Conservation (phyloP, 2,888 invertebrate species). For the Sarcophaga carnaria region DNA sequence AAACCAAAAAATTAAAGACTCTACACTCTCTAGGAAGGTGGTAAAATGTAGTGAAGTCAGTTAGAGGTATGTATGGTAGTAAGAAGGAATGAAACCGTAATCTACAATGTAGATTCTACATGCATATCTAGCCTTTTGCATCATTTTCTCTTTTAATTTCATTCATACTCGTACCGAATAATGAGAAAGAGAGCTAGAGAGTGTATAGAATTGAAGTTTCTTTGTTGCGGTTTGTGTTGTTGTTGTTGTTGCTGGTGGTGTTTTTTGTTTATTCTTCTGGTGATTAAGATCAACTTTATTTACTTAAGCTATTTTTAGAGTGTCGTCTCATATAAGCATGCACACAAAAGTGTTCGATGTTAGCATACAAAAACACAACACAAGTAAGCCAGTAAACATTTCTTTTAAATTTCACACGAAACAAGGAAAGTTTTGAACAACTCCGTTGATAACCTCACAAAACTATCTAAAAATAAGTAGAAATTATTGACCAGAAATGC, state of each 20-base stretch:
- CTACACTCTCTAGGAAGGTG: background rate
- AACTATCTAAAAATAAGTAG: no score
- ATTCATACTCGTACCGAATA: background rate
- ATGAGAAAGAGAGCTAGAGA: background rate
- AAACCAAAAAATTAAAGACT: background rate
- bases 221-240: background rate
- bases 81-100: background rate
- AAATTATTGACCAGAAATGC: no score
- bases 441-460: no score
- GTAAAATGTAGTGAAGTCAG: background rate
- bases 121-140: background rate
- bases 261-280: conserved; percentile 15
- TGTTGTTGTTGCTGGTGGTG: no score
- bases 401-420: background rate
- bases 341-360: background rate
- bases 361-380: background rate
- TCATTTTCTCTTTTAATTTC: background rate
- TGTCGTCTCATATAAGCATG: conserved; percentile 25
- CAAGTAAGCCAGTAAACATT: background rate
- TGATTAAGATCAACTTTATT: conserved; percentile 56
- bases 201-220: background rate
- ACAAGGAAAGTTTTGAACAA: no score
- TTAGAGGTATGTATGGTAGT: background rate
- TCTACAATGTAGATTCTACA: no score
- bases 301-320: conserved; percentile 43